A percentile compares a stretch with the other conserved stretches of the same genome.
These are phyloP conservation scores for Argyrosomus japonicus DNA, from an alignment of 2,113 vertebrate species.

Conservation along the genomic window DNA sequence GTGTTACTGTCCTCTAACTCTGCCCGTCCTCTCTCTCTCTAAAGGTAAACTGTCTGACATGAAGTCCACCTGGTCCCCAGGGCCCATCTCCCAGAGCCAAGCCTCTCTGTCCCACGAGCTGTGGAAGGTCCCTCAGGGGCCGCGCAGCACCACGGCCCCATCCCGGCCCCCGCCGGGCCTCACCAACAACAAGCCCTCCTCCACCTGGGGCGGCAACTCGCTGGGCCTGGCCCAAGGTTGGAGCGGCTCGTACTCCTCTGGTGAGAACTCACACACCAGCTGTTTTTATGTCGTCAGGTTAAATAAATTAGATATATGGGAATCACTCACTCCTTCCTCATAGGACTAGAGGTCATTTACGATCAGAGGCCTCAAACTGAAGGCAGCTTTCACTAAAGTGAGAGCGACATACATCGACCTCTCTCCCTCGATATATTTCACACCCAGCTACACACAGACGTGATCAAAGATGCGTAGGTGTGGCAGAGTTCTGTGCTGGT, in stretches of 20 bases:
- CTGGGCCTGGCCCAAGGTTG: slow-evolving; percentile 88
- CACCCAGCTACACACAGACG: not conserved
- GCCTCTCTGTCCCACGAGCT: slow-evolving; percentile 95
- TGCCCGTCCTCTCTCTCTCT: slow-evolving; percentile 1
- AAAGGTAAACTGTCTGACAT: slow-evolving; percentile 97
- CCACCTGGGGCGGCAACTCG: slow-evolving; percentile 93
- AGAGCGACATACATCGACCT: not conserved
- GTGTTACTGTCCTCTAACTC: not conserved
- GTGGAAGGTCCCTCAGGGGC: slow-evolving; percentile 93
- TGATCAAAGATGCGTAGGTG: slow-evolving; percentile 19
- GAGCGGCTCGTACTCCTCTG: slow-evolving; percentile 94
- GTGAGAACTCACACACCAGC: slow-evolving; percentile 72
- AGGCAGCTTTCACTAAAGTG: not conserved
- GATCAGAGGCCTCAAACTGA: not conserved
- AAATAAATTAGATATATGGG: too few relatives aligned
- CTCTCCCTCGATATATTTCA: slow-evolving; percentile 9
- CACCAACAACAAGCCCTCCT: slow-evolving; percentile 94
- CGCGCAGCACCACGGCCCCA: slow-evolving; percentile 91
- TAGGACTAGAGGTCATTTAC: not conserved
- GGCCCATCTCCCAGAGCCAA: slow-evolving; percentile 94
- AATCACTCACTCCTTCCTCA: too few relatives aligned
- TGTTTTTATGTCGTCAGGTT: too few relatives aligned
- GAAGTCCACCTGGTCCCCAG: slow-evolving; percentile 97
- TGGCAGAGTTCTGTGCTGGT: slow-evolving; percentile 23
- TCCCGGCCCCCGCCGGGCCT: slow-evolving; percentile 95